A percentile compares a stretch with the other conserved stretches of the same genome.
Conservation (phyloP, 2,888 invertebrate species). For the Eristalis tenax region DNA sequence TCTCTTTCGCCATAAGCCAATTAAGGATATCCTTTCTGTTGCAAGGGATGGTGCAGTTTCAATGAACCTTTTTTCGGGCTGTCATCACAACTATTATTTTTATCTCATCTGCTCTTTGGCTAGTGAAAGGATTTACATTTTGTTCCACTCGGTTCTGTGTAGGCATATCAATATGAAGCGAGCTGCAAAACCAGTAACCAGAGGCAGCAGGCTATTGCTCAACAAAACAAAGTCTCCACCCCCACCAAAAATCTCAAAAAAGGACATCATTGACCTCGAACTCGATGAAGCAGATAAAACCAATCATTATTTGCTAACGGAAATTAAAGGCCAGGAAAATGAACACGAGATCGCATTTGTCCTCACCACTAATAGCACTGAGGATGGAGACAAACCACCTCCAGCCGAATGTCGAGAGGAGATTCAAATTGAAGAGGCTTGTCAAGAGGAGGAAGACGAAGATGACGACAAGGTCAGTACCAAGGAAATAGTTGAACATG, state of each 20-base stretch:
- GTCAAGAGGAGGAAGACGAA: conserved; percentile 4
- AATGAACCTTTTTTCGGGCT: too few relatives aligned
- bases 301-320: conserved; percentile 56
- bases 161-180: not conserved
- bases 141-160: not conserved
- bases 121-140: not conserved
- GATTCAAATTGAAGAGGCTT: conserved; percentile 38
- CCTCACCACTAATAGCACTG: conserved; percentile 9
- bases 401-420: conserved; percentile 46
- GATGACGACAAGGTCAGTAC: conserved; percentile 72
- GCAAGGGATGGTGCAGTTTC: too few relatives aligned
- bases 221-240: conserved; percentile 9
- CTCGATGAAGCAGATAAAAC: not conserved
- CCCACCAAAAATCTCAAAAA: not conserved
- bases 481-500: conserved; percentile 79
- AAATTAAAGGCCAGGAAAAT: conserved; percentile 36
- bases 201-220: not conserved
- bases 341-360: conserved; percentile 50
- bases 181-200: not conserved
- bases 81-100: too few relatives aligned
- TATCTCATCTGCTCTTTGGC: too few relatives aligned
- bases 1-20: not conserved
- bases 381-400: not conserved
- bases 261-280: not conserved
- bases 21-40: not conserved